Base-by-base conservation (phyloP, 2,888 invertebrate species). In the Opisthograptis luteolata region DNA sequence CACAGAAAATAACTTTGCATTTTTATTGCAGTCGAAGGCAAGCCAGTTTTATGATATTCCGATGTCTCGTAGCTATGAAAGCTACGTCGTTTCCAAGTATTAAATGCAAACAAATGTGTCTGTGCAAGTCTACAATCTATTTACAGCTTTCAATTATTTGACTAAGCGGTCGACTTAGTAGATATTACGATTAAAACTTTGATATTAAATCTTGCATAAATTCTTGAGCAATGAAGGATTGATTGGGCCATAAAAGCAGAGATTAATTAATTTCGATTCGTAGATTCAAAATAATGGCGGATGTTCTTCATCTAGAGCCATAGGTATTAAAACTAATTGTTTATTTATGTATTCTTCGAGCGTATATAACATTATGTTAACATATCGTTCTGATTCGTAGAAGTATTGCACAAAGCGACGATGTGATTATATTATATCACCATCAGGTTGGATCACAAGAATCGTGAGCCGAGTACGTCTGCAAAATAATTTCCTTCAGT, bases 41-140 rank as follows among this genome's bases (percentile, higher is more conserved):
- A 40, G 39, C 44, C 40, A 51, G 19, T 19, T 51, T 51, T 51
- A 51, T 44, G 39, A 44, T 43, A 49, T 51, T 44, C 35, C 35
- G 44, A 50, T 35, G 44, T 44, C 50, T 44, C 50, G 28, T 34
- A 27, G 50, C 30, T 44, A 34, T 50, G 44, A 52, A 46, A 52
- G 27, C 27, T 39, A 37, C 48, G 46, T 34, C 36, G 44, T 44
- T 12, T 37, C 43, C 44, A 47, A 41, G 35, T 47, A 56, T 57
- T 57, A 50, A 55, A 47, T 48, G 52, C 55, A 50, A 56, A 55
- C 50, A 41, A 20, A 58, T 59, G 48, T 41, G 13, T 53, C 41
- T 53, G 45, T 53, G 51, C 43, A 37, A 44, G 39, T 30, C 48
- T 19, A 40, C 49, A 57, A 51, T 61, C 43, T 40, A 56, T 58